phyloP scores from a whole-genome alignment of 2,888 invertebrate species.

The Flexamia atlantica region DNA sequence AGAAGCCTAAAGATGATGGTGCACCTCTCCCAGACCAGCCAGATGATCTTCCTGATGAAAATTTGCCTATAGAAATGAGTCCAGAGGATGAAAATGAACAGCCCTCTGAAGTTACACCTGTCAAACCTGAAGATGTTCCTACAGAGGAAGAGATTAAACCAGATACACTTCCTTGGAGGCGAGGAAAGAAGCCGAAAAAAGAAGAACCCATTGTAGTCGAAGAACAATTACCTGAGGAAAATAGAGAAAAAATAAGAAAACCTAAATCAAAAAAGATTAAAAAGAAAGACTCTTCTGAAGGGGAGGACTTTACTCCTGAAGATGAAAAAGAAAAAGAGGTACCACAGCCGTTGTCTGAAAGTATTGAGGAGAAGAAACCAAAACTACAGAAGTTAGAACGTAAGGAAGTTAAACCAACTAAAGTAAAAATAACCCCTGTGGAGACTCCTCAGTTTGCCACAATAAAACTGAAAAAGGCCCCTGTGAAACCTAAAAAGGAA shows the following conservation, averaged over 20 bases:
- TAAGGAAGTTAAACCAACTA: slow-evolving; percentile 66
- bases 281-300: background rate
- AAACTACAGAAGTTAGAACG: slow-evolving; percentile 64
- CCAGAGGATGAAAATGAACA: background rate
- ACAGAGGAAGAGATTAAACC: background rate
- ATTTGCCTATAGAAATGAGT: background rate
- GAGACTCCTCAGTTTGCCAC: slow-evolving; percentile 81
- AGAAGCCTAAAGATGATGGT: slow-evolving; percentile 22
- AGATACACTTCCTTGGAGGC: slow-evolving; percentile 43
- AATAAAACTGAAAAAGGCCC: slow-evolving; percentile 75
- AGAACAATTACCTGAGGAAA: slow-evolving; percentile 20
- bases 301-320: slow-evolving; percentile 7
- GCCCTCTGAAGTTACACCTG: background rate
- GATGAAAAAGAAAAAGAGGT: slow-evolving; percentile 10
- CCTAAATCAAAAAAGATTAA: slow-evolving; percentile 47
- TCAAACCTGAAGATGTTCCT: background rate
- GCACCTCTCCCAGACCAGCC: background rate
- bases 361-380: slow-evolving; percentile 25
- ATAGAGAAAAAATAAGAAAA: slow-evolving; percentile 35
- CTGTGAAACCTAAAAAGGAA: slow-evolving; percentile 76
- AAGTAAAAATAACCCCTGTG: slow-evolving; percentile 66
- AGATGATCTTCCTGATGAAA: slow-evolving; percentile 5
- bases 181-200: slow-evolving; percentile 2
- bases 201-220: background rate
- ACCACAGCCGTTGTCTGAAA: slow-evolving; percentile 3